Evolutionary conservation across 2,113 vertebrate genomes (phyloP).

Genomic region (Mesitornis unicolor): DNA sequence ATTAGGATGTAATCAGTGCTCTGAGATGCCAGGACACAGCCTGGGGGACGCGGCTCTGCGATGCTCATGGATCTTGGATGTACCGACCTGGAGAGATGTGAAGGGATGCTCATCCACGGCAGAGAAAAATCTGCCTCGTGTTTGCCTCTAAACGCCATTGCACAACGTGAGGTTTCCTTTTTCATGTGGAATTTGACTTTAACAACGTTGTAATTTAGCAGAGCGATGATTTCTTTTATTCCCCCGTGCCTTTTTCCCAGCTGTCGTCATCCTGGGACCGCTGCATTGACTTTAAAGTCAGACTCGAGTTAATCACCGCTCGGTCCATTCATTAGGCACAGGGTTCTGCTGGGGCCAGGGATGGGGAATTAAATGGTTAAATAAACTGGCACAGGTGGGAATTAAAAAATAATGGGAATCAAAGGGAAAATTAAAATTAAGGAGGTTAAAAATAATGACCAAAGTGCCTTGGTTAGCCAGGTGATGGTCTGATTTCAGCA

Average conservation of each 20-base stretch:
- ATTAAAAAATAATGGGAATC: no score
- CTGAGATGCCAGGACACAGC: neutral
- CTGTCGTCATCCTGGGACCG: neutral
- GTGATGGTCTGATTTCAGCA: neutral
- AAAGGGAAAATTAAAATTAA: no score
- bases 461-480: neutral
- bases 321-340: neutral
- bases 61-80: neutral
- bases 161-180: neutral
- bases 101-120: neutral
- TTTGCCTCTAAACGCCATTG: neutral
- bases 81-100: neutral
- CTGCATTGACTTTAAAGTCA: neutral
- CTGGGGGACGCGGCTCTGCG: rapidly evolving
- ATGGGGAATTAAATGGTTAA: neutral
- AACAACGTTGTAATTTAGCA: neutral
- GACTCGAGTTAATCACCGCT: rapidly evolving
- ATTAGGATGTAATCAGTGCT: rapidly evolving
- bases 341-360: neutral
- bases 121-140: neutral
- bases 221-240: neutral
- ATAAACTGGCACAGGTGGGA: neutral
- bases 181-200: neutral
- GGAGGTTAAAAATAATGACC: neutral
- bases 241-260: neutral